Evolutionary conservation across 2,113 vertebrate genomes (phyloP).

Genomic region (Gymnarchus niloticus): DNA sequence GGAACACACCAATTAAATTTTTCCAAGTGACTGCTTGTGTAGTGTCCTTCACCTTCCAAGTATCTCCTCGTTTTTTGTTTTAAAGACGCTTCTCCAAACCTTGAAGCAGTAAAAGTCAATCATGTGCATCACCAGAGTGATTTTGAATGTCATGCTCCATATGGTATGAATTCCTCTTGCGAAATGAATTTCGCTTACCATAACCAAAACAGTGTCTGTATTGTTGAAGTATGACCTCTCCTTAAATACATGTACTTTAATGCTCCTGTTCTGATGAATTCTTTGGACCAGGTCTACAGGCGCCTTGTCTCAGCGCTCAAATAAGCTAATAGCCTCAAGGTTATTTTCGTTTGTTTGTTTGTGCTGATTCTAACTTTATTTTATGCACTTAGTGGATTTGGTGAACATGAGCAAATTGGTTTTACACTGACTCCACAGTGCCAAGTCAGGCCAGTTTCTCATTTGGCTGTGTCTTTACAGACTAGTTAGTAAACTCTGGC

Average conservation of each 20-base stretch:
- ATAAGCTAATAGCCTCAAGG: neutral
- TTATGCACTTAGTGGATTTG: conserved; percentile 6
- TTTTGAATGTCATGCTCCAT: conserved; percentile 8
- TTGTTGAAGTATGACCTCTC: neutral
- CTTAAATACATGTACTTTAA: conserved; percentile 5
- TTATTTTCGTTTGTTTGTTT: neutral
- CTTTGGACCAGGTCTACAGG: neutral
- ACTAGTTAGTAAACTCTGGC: neutral
- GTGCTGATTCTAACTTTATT: neutral
- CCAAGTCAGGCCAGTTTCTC: neutral
- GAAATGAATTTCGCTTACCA: neutral
- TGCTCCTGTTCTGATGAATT: neutral
- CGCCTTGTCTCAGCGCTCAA: neutral
- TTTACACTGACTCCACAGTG: neutral
- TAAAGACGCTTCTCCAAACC: neutral
- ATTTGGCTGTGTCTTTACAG: neutral
- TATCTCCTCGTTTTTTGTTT: neutral
- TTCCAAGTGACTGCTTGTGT: neutral
- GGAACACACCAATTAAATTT: conserved; percentile 6
- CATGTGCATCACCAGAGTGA: conserved; percentile 11
- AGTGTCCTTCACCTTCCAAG: neutral
- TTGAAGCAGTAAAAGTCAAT: neutral
- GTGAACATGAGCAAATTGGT: neutral
- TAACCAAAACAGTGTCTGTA: neutral
- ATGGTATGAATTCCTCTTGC: conserved; percentile 13